These are phyloP conservation scores for Pteria penguin DNA, from an alignment of 2,888 invertebrate genomes.

Conservation along the genomic window DNA sequence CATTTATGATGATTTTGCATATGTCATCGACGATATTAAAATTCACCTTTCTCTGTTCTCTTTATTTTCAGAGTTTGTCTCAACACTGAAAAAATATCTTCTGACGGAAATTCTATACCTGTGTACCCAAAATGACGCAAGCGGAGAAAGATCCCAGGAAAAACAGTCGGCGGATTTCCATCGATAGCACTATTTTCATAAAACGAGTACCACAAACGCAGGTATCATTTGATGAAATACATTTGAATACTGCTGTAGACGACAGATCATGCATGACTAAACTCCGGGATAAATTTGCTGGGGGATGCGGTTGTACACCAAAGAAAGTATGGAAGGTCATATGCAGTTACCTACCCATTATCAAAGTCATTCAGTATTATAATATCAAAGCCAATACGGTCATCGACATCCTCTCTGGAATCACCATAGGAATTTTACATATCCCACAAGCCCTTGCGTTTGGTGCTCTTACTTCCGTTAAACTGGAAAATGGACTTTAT, in stretches of 20 bases:
- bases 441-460: slow-evolving; percentile 78
- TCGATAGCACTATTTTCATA: slow-evolving; percentile 56
- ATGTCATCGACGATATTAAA: no score
- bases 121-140: slow-evolving; percentile 1
- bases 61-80: no score
- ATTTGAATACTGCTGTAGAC: slow-evolving; percentile 53
- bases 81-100: no score
- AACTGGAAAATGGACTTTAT: slow-evolving; percentile 73
- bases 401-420: slow-evolving; percentile 74
- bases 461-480: slow-evolving; percentile 71
- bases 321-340: slow-evolving; percentile 65
- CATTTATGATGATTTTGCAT: no score
- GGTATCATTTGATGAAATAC: slow-evolving; percentile 67
- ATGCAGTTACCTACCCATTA: slow-evolving; percentile 66
- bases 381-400: slow-evolving; percentile 67
- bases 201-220: slow-evolving; percentile 64
- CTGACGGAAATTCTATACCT: no score
- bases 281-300: slow-evolving; percentile 52
- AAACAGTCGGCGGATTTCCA: slow-evolving; percentile 58
- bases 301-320: slow-evolving; percentile 57
- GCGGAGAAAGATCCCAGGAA: not conserved
- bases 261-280: slow-evolving; percentile 41
- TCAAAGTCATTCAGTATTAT: slow-evolving; percentile 72
- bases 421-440: slow-evolving; percentile 77
- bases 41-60: no score